Evolutionary conservation across 2,888 invertebrate species (phyloP).

Genomic region (Eristalis intricaria): DNA sequence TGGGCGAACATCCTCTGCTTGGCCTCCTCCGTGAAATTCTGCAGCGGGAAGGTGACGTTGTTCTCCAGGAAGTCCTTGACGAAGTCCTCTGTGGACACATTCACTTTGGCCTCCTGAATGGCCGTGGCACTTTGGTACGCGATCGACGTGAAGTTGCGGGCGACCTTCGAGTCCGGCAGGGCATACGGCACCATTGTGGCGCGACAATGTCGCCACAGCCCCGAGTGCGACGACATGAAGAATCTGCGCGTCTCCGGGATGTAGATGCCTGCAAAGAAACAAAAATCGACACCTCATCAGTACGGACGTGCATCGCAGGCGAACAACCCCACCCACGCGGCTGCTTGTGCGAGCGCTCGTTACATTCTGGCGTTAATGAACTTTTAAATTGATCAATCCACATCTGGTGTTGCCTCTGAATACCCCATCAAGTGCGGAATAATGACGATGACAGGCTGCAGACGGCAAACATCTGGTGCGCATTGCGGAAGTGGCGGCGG

Average conservation of each 20-base stretch:
- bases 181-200: conserved; percentile 79
- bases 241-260: conserved; percentile 83
- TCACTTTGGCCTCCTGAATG: conserved; percentile 77
- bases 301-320: neutral
- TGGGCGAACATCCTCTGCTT: conserved; percentile 79
- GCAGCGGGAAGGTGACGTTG: conserved; percentile 73
- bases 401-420: conserved; percentile 35
- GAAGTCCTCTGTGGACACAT: conserved; percentile 76
- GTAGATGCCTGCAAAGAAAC: conserved; percentile 82
- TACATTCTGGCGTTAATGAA: conserved; percentile 47
- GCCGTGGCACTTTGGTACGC: conserved; percentile 75
- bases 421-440: conserved; percentile 23
- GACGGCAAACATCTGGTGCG: conserved; percentile 36
- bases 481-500: conserved; percentile 14
- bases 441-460: conserved; percentile 1
- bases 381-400: conserved; percentile 40
- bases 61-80: conserved; percentile 75
- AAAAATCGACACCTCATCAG: neutral
- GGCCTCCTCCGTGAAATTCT: conserved; percentile 77
- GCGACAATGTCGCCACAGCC: conserved; percentile 84
- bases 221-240: conserved; percentile 86
- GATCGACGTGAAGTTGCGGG: conserved; percentile 83
- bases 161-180: conserved; percentile 83
- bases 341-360: neutral
- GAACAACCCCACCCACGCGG: conserved; percentile 7